Percentiles rank a stretch among this genome's conserved stretches.
Conservation (phyloP, 2,113 vertebrate genomes). For the Poicephalus meyeri region DNA sequence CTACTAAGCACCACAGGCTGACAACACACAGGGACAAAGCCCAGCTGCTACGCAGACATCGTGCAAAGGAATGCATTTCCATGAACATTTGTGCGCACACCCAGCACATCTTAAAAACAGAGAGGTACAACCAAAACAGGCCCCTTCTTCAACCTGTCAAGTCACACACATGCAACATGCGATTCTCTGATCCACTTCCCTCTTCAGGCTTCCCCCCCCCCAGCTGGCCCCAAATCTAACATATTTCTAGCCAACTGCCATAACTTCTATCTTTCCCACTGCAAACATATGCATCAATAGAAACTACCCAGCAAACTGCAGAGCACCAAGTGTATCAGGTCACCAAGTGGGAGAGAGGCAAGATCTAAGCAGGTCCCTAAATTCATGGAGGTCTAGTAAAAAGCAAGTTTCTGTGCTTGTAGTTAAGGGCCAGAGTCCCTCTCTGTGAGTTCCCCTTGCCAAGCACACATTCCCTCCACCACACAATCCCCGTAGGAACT, state of each 20-base stretch:
- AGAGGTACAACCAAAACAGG: neutral
- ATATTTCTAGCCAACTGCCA: neutral
- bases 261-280: neutral
- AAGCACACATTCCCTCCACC: neutral
- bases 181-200: neutral
- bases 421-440: neutral
- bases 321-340: neutral
- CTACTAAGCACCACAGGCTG: neutral
- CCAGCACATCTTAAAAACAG: neutral
- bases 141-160: neutral
- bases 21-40: neutral
- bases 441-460: neutral
- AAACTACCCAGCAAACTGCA: neutral
- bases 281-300: accelerated
- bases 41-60: conserved; percentile 11
- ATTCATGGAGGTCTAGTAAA: neutral
- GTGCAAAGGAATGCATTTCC: neutral
- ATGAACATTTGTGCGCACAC: accelerated
- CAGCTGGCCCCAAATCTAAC: neutral
- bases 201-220: neutral
- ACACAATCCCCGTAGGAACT: neutral
- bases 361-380: neutral
- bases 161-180: neutral
- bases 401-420: neutral
- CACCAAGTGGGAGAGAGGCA: neutral